These are phyloP conservation scores for Charadrius vociferus DNA, from an alignment of 2,113 vertebrate genomes.

Conservation along the genomic window DNA sequence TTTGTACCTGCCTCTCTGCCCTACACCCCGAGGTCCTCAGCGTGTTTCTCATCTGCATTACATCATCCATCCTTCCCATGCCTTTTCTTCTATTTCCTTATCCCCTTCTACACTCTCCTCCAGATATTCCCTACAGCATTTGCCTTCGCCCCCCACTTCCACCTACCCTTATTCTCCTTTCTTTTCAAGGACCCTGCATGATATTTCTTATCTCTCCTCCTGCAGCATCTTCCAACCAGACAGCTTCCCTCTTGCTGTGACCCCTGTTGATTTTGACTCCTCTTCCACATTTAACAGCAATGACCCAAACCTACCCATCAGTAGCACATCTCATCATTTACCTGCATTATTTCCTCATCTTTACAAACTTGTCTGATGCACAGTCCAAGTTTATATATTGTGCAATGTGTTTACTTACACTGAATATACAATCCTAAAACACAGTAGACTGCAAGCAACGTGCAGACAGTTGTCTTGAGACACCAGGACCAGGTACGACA, in stretches of 20 bases:
- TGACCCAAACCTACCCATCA: neutral
- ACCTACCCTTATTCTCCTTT: neutral
- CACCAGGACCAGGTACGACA: neutral
- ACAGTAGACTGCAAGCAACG: neutral
- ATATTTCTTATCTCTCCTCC: neutral
- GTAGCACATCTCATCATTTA: neutral
- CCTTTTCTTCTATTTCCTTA: neutral
- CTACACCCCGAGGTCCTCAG: neutral
- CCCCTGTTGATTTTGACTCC: neutral
- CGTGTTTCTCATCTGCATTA: neutral
- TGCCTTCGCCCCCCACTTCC: neutral
- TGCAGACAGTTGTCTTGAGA: neutral
- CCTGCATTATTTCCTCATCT: neutral
- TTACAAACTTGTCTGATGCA: neutral
- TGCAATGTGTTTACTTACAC: neutral
- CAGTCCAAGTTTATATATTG: neutral
- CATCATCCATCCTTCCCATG: neutral
- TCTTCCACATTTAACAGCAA: neutral
- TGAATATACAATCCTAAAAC: neutral
- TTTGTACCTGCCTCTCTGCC: neutral
- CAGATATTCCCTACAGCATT: neutral
- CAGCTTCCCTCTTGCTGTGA: neutral
- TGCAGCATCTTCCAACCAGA: neutral
- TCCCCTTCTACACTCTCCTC: neutral
- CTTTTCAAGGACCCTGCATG: rapidly evolving